These are phyloP conservation scores for Ernsta delagoae DNA, from an alignment of 2,888 invertebrate genomes.

Conservation along the genomic window DNA sequence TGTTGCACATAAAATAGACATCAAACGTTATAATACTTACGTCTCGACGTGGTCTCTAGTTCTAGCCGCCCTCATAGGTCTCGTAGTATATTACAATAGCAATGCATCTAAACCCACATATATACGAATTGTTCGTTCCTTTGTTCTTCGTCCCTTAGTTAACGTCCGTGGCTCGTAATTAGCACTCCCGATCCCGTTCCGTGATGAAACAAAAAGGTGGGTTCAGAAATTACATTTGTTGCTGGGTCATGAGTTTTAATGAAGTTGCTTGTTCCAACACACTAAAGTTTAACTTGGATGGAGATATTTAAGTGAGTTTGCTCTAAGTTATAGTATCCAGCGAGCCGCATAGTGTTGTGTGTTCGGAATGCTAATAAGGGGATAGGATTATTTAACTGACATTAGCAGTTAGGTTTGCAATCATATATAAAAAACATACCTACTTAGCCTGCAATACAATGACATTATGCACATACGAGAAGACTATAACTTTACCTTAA, in stretches of 20 bases:
- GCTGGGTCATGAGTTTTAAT: slow-evolving; percentile 62
- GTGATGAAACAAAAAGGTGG: slow-evolving; percentile 50
- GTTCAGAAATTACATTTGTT: slow-evolving; percentile 56
- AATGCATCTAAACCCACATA: slow-evolving; percentile 44
- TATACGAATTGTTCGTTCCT: slow-evolving; percentile 53
- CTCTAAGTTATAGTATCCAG: slow-evolving; percentile 12
- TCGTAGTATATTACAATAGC: slow-evolving; percentile 41
- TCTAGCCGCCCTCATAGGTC: slow-evolving; percentile 37
- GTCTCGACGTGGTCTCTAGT: slow-evolving; percentile 31
- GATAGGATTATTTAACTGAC: slow-evolving; percentile 27
- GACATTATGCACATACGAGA: slow-evolving; percentile 24
- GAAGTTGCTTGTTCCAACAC: slow-evolving; percentile 46
- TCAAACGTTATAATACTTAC: slow-evolving; percentile 35
- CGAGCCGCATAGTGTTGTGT: not conserved
- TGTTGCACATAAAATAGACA: slow-evolving; percentile 43
- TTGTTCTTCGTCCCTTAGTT: slow-evolving; percentile 54
- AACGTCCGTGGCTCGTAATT: slow-evolving; percentile 53
- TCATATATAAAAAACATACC: slow-evolving; percentile 23
- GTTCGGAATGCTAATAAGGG: slow-evolving; percentile 25
- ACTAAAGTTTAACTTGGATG: slow-evolving; percentile 26
- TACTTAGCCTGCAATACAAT: slow-evolving; percentile 29
- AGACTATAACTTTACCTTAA: slow-evolving; percentile 21
- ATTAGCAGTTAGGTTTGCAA: slow-evolving; percentile 26
- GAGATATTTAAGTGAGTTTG: slow-evolving; percentile 25
- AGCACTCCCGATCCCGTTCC: slow-evolving; percentile 47